phyloP scores from a whole-genome alignment of 2,888 invertebrate genomes.

The Branchinecta sandiegonensis region DNA sequence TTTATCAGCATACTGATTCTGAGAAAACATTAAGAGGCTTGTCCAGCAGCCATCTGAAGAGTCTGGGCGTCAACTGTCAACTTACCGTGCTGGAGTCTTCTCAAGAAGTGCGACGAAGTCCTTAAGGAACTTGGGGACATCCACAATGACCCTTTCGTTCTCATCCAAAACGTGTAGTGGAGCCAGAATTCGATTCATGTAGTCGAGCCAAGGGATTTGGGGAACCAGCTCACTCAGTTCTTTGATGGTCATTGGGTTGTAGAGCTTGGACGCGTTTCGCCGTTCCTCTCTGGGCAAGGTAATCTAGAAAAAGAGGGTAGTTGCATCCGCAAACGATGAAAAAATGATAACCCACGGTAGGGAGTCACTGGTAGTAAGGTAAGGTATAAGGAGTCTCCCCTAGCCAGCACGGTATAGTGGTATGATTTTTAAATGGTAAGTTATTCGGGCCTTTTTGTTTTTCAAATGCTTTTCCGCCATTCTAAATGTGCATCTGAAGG shows the following conservation, averaged over 20 bases:
- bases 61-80: not conserved
- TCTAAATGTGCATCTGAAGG: no score
- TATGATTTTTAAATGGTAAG: no score
- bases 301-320: constrained; percentile 41
- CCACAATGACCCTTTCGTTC: constrained; percentile 65
- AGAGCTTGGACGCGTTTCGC: constrained; percentile 74
- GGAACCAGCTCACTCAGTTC: constrained; percentile 60
- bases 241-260: constrained; percentile 73
- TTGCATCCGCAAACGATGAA: constrained; percentile 30
- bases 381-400: no score
- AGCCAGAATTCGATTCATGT: constrained; percentile 64
- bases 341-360: constrained; percentile 14
- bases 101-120: constrained; percentile 49
- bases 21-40: no score
- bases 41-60: no score
- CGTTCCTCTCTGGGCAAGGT: constrained; percentile 76
- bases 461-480: no score
- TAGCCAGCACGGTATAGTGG: no score
- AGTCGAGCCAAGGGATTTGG: constrained; percentile 62
- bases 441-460: no score
- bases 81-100: constrained; percentile 43
- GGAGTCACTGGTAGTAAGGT: not conserved
- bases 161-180: constrained; percentile 33
- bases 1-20: no score
- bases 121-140: constrained; percentile 63